A percentile compares a stretch with the other conserved stretches of the same genome.
These are phyloP conservation scores for Brienomyrus longianalis DNA, from an alignment of 2,113 vertebrate species.

Conservation along the genomic window DNA sequence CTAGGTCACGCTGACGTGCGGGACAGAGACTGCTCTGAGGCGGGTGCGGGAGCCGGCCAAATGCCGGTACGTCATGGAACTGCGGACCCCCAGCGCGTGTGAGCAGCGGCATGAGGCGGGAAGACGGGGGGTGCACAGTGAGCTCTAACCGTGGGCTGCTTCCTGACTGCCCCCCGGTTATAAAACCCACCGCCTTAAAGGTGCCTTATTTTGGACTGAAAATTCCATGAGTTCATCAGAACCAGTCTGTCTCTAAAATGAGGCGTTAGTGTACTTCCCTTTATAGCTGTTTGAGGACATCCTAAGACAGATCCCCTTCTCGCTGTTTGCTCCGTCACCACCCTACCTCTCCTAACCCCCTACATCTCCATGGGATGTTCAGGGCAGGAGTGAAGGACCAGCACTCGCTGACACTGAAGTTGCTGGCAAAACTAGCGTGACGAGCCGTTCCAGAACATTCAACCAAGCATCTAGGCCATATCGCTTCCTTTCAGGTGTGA, in stretches of 20 bases:
- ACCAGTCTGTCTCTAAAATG: background rate
- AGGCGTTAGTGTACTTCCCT: background rate
- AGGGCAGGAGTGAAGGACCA: background rate
- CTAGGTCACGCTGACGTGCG: constrained; percentile 73
- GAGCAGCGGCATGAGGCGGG: constrained; percentile 37
- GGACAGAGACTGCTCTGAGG: constrained; percentile 65
- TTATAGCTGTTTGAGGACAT: background rate
- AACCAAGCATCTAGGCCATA: background rate
- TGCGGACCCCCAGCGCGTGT: constrained; percentile 49
- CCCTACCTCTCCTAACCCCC: background rate
- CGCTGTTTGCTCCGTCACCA: background rate
- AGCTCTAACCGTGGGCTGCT: constrained; percentile 30
- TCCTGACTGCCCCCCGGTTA: background rate
- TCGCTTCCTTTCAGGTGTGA: background rate
- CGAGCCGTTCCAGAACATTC: background rate
- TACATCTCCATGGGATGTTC: background rate
- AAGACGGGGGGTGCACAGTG: constrained; percentile 42
- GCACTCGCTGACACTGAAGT: background rate
- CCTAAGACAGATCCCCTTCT: background rate
- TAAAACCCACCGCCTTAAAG: background rate
- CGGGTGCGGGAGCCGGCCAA: constrained; percentile 60
- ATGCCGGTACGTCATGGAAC: constrained; percentile 48
- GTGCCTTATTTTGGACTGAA: constrained; percentile 10
- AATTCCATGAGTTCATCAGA: background rate
- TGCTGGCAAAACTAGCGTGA: background rate